Base-by-base conservation (phyloP, 2,888 invertebrate genomes). In the Cecidostiba fungosa region DNA sequence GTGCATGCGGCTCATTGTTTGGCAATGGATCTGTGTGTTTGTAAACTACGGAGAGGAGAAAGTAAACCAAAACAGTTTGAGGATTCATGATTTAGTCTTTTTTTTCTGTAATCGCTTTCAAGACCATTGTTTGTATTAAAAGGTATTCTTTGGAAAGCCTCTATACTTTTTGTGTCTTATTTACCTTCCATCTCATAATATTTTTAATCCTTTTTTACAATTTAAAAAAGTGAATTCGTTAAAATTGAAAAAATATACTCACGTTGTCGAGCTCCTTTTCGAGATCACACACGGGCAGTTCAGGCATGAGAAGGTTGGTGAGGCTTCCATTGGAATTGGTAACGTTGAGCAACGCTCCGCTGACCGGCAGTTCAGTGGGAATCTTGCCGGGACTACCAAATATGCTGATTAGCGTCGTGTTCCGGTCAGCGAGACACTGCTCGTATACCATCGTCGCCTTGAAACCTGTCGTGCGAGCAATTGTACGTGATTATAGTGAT, bases 251-350 rank as follows among this genome's bases (percentile, higher is more conserved):
- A 62, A 54, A 0, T 2, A 8, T 73, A 95, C 96, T 96, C 94
- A 98, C 98, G 94, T 98, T 98, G 91, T 97, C 97, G 86, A 98
- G 94, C 93, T 98, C 98, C 92, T 97, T 96, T 91, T 98, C 95
- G 88, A 98, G 94, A 94, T 97, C 97, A 91, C 98, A 98, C 79
- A 95, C 95, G 0, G 97, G 96, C 88, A 97, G 91, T 80, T 94
- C 94, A 0, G 96, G 96, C 94, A 97, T 96, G 39, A 95, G 93
- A 86, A 96, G 92, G 69, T 94, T 94, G 2, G 95, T 95, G 16
- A 96, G 90, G 81, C 95, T 94, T n/a, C 95, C 95, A 76, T 95
- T 94, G 0, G 94, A 89, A 54, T 94, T 93, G 0, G 94, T 94
- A 10, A 95, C 90, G 81, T 94, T 95, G 74, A 96, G 94, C 76